phyloP scores from a whole-genome alignment of 2,888 invertebrate species.

The Aradus depressus region DNA sequence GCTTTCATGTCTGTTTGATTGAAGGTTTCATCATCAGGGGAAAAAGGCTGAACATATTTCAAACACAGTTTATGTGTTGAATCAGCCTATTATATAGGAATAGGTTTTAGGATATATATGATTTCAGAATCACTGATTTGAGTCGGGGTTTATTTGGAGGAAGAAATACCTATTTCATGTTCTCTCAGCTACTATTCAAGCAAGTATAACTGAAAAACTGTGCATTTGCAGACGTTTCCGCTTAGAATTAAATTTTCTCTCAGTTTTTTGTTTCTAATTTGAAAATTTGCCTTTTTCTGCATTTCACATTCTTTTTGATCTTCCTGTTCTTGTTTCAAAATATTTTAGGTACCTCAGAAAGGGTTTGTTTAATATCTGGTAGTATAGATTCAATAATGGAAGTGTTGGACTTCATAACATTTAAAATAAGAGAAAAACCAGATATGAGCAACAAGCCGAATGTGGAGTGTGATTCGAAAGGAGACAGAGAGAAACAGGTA shows the following conservation, averaged over 20 bases:
- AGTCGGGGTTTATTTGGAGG: no score
- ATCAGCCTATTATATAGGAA: no score
- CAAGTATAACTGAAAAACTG: no score
- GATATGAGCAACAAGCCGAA: constrained; percentile 70
- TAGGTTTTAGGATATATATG: no score
- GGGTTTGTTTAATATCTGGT: constrained; percentile 87
- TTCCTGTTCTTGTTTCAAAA: not conserved
- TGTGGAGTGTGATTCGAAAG: constrained; percentile 32
- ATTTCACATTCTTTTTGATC: constrained; percentile 1
- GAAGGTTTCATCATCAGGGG: no score
- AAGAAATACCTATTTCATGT: no score
- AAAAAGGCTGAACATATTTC: no score
- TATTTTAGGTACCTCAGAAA: constrained; percentile 73
- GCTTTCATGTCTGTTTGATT: no score
- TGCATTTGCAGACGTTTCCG: no score
- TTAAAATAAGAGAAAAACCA: constrained; percentile 89
- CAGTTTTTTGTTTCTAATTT: not conserved
- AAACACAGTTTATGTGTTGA: no score
- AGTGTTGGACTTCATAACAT: constrained; percentile 87
- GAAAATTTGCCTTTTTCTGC: not conserved
- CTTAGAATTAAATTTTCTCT: no score
- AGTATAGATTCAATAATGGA: constrained; percentile 81
- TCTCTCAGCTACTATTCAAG: no score
- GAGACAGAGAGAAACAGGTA: constrained; percentile 72
- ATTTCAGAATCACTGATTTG: not conserved